phyloP scores from a whole-genome alignment of 1,140 invertebrate genomes.

The Drosophila carrolli region DNA sequence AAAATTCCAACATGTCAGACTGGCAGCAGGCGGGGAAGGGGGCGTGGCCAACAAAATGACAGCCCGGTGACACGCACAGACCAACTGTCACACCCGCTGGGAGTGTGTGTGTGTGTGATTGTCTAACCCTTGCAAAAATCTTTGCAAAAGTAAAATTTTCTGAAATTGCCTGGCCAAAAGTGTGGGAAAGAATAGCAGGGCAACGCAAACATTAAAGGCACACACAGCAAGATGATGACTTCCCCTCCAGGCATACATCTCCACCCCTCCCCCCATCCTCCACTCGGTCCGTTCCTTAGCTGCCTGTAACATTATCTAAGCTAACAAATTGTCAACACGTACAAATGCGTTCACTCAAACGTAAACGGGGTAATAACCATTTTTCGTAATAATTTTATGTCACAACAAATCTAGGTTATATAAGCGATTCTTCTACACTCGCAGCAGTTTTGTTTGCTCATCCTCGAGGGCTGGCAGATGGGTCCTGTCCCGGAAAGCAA shows the following conservation, averaged over 20 bases:
- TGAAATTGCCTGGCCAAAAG: conserved; percentile 67
- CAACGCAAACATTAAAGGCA: conserved; percentile 53
- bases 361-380: conserved; percentile 84
- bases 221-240: conserved; percentile 60
- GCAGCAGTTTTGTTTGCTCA: conserved; percentile 33
- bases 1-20: conserved; percentile 72
- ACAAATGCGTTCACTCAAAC: conserved; percentile 84
- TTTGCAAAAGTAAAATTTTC: conserved; percentile 64
- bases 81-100: conserved; percentile 77
- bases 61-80: conserved; percentile 79
- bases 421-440: conserved; percentile 48
- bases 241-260: conserved; percentile 12
- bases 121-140: conserved; percentile 74
- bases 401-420: conserved; percentile 82
- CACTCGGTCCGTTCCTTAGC: conserved; percentile 32
- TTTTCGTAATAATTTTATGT: conserved; percentile 84
- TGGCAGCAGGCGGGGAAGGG: conserved; percentile 17
- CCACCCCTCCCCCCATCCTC: background rate
- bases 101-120: conserved; percentile 16
- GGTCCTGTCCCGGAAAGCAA: conserved; percentile 9
- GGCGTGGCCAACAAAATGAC: conserved; percentile 71
- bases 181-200: conserved; percentile 18
- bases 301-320: conserved; percentile 76
- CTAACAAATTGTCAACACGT: conserved; percentile 84
- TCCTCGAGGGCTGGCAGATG: conserved; percentile 28